A percentile compares a stretch with the other conserved stretches of the same genome.
phyloP scores from a whole-genome alignment of 2,113 vertebrate species.

The Epinephelus lanceolatus region DNA sequence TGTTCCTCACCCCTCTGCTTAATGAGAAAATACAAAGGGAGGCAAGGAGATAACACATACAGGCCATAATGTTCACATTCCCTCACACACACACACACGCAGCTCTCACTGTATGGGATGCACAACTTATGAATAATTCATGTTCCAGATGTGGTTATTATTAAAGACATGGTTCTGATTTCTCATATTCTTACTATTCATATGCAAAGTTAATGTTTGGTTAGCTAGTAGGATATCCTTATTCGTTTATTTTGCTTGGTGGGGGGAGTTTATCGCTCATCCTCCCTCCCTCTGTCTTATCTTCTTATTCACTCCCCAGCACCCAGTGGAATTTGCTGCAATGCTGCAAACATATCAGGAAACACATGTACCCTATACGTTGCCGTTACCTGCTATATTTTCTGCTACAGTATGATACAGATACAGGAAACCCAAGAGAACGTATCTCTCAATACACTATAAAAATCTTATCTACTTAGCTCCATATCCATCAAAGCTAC shows the following conservation, averaged over 20 bases:
- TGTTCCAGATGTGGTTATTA: conserved; percentile 33
- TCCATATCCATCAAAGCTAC: background rate
- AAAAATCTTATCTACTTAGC: conserved; percentile 1
- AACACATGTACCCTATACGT: conserved; percentile 6
- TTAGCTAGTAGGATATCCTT: conserved; percentile 16
- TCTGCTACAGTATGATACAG: background rate
- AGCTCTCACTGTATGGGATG: conserved; percentile 3
- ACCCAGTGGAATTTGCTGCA: conserved; percentile 22
- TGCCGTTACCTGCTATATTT: background rate
- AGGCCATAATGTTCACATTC: conserved; percentile 14
- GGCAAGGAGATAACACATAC: conserved; percentile 9
- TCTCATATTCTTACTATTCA: conserved; percentile 49
- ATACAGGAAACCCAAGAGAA: background rate
- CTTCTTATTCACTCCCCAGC: conserved; percentile 14
- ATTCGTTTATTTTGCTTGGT: conserved; percentile 33
- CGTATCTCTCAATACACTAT: background rate
- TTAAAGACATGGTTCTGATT: conserved; percentile 45
- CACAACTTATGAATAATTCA: conserved; percentile 48
- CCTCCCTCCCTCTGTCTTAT: conserved; percentile 11
- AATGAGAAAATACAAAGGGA: conserved; percentile 41
- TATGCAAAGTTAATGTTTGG: conserved; percentile 46
- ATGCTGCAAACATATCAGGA: conserved; percentile 4
- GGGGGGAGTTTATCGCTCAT: conserved; percentile 29
- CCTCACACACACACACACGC: background rate
- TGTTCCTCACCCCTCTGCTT: conserved; percentile 24